Evolutionary conservation across 2,888 invertebrate genomes (phyloP).

Genomic region (Napeogenes sylphis): DNA sequence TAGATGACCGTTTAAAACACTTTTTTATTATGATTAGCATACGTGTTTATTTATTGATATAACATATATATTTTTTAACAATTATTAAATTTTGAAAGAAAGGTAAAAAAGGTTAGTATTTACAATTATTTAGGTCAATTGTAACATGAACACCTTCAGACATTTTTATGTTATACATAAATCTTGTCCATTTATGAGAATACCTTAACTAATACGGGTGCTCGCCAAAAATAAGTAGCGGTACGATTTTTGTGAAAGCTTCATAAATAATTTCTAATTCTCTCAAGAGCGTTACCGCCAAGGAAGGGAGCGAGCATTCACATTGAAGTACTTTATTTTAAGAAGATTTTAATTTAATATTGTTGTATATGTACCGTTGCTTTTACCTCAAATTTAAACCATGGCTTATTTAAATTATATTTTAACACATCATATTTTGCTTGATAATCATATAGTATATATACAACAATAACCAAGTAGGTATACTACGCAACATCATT

Average conservation of each 20-base stretch:
- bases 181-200: constrained; percentile 5
- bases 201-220: constrained; percentile 7
- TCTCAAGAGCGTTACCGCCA: constrained; percentile 21
- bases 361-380: constrained; percentile 3
- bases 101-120: neutral
- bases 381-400: neutral
- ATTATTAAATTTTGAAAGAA: neutral
- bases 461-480: too few relatives aligned
- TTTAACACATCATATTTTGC: neutral
- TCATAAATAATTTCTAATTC: constrained; percentile 28
- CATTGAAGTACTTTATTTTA: constrained; percentile 19
- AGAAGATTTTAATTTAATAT: constrained; percentile 14
- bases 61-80: too few relatives aligned
- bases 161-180: neutral
- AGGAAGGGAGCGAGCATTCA: constrained; percentile 18
- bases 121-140: neutral
- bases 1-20: neutral
- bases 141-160: constrained; percentile 1
- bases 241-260: constrained; percentile 22
- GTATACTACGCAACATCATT: constrained; percentile 9
- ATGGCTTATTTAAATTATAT: neutral
- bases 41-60: too few relatives aligned
- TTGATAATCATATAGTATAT: neutral
- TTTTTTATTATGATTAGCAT: too few relatives aligned
- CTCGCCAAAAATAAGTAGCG: constrained; percentile 16